phyloP scores from a whole-genome alignment of 2,113 vertebrate species.

The Zeus faber region DNA sequence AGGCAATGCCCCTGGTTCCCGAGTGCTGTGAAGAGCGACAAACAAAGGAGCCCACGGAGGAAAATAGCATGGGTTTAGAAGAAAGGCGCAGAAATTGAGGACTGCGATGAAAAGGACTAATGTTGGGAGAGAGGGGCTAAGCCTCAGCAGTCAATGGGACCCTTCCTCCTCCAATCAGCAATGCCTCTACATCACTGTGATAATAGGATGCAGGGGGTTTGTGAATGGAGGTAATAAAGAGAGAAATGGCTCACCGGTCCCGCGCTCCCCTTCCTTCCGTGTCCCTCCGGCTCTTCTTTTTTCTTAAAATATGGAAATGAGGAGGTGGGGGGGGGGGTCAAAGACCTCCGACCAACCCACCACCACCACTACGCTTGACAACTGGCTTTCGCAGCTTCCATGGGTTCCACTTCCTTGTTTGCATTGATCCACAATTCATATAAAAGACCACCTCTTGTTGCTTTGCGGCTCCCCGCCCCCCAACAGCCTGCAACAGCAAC shows the following conservation, averaged over 20 bases:
- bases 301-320: slow-evolving; percentile 61
- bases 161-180: slow-evolving; percentile 71
- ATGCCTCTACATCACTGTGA: slow-evolving; percentile 75
- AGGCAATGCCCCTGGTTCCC: slow-evolving; percentile 51
- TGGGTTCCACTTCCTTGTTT: slow-evolving; percentile 59
- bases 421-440: slow-evolving; percentile 60
- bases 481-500: no score
- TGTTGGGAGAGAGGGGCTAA: slow-evolving; percentile 65
- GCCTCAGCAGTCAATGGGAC: slow-evolving; percentile 75
- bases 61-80: slow-evolving; percentile 9
- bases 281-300: slow-evolving; percentile 54
- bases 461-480: slow-evolving; percentile 55
- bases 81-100: slow-evolving; percentile 37
- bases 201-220: slow-evolving; percentile 74
- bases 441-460: slow-evolving; percentile 59
- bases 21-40: slow-evolving; percentile 55
- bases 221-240: slow-evolving; percentile 77
- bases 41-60: slow-evolving; percentile 41
- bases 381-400: slow-evolving; percentile 59
- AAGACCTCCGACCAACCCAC: slow-evolving; percentile 71
- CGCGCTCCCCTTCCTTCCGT: slow-evolving; percentile 49
- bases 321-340: slow-evolving; percentile 66
- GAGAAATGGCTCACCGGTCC: slow-evolving; percentile 67
- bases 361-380: slow-evolving; percentile 71
- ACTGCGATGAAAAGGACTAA: slow-evolving; percentile 63